Evolutionary conservation across 1,140 invertebrate species (phyloP).

Genomic region (Whitmania pigra): DNA sequence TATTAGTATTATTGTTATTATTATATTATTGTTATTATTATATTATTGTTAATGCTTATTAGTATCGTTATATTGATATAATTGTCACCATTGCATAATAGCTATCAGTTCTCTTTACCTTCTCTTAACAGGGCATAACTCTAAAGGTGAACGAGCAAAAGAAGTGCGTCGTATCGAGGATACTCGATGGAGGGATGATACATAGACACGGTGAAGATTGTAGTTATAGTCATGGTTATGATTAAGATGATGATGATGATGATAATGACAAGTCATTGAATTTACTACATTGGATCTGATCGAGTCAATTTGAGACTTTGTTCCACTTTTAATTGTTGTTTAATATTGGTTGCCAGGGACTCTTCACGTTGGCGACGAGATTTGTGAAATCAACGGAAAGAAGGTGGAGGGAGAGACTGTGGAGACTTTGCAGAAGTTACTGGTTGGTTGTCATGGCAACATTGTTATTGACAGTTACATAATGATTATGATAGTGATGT

Average conservation of each 20-base stretch:
- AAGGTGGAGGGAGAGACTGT: conserved; percentile 91
- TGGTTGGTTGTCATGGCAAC: conserved; percentile 57
- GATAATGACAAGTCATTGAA: background rate
- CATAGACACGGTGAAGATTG: conserved; percentile 62
- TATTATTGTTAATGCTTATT: background rate
- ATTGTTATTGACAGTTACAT: background rate
- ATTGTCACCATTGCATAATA: background rate
- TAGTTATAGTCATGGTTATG: background rate
- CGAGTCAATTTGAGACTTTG: too few species aligned
- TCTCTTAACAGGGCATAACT: conserved; percentile 67
- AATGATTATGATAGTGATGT: background rate
- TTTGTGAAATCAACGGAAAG: conserved; percentile 88
- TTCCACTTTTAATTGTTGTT: too few species aligned
- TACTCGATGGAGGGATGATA: conserved; percentile 99
- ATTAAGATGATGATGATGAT: background rate
- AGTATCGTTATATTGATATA: background rate
- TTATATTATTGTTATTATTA: background rate
- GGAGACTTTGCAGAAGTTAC: conserved; percentile 87
- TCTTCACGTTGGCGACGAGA: conserved; percentile 95
- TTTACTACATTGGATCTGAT: background rate
- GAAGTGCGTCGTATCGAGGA: conserved; percentile 88
- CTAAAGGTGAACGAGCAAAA: conserved; percentile 92
- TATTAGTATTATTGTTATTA: background rate
- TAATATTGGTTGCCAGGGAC: conserved; percentile 52
- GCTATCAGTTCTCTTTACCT: background rate